Base-by-base conservation (phyloP, 2,797 vertebrate genomes). In the Eulemur rubriventer region DNA sequence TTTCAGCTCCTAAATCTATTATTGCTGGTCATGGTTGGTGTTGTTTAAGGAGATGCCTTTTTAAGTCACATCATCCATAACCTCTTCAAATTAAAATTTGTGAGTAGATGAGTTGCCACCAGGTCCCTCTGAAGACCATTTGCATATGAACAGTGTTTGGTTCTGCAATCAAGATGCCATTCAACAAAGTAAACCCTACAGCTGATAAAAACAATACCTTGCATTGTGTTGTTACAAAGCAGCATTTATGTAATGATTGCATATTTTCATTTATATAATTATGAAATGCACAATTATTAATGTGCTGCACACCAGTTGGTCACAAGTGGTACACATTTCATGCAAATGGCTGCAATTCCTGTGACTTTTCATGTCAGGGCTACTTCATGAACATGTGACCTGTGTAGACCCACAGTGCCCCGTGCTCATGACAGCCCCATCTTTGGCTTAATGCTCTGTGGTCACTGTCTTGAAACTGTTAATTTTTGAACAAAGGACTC, bases 261-360 rank as follows among this genome's bases (percentile, higher is more conserved):
- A 69, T 87, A 96, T 73, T 94, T 97, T 93, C 75, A 43, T 41
- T 78, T 89, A 90, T 67, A 55, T 94, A 83, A 86, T 89, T 91
- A 81, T 79, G 92, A 96, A 96, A 87, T 57, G 17, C 17, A 89
- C 83, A 78, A 8, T 72, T 87, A 78, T 78, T 93, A 41, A 41
- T 41, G 69, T 50, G n/a, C 70, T 86, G 22, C 38, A 46, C 20
- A 28, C 55, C 90, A 90, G 92, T 16, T 95, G 70, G 67, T 76
- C 67, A 88, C 80, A 89, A 88, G 41, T 20, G 46, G 91, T 50
- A 93, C 50, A n/a, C 50, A 35, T 61, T 94, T 82, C 83, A 16
- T 38, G 48, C 79, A 69, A 80, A 76, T 8, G 18, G 46, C 75
- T 94, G 30, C 18, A 52, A 26, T 81, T 92, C 41, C 35, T 76